phyloP scores from a whole-genome alignment of 2,797 vertebrate species.

The Chiloscyllium punctatum region DNA sequence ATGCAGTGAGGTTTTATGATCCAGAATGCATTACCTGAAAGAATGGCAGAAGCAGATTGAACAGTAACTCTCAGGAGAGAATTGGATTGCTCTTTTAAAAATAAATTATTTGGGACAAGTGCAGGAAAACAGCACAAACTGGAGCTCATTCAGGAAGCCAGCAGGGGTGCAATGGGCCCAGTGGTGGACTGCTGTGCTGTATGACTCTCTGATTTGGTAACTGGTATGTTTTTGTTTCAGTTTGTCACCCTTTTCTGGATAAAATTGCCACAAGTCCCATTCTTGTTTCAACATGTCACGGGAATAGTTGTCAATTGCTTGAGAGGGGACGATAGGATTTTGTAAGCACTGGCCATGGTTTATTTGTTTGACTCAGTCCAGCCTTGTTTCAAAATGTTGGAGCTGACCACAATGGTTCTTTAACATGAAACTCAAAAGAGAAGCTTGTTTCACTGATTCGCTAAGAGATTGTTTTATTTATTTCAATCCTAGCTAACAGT shows the following conservation, averaged over 20 bases:
- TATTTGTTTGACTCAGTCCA: not conserved
- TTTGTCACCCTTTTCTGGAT: not conserved
- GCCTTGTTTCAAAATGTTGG: not conserved
- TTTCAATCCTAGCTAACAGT: not conserved
- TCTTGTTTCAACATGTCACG: not conserved
- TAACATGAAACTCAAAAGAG: not conserved
- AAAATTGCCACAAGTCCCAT: not conserved
- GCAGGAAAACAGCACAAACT: not conserved
- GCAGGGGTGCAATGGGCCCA: not conserved
- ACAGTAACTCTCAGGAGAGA: not conserved
- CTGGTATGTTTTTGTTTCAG: not conserved
- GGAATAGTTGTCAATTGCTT: not conserved
- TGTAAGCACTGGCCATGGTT: not conserved
- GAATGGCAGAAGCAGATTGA: not conserved
- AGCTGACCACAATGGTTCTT: not conserved
- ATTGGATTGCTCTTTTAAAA: not conserved
- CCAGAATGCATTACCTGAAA: not conserved
- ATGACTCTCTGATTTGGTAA: not conserved
- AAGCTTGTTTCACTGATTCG: not conserved
- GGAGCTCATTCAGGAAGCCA: not conserved
- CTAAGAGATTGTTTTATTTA: not conserved
- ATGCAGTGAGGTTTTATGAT: not conserved
- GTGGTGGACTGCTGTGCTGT: not conserved
- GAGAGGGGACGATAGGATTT: not conserved
- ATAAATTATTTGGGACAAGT: not conserved